Percentiles rank a stretch among this genome's conserved stretches.
phyloP scores from a whole-genome alignment of 1,140 invertebrate genomes.

The Eupristina koningsbergeri region DNA sequence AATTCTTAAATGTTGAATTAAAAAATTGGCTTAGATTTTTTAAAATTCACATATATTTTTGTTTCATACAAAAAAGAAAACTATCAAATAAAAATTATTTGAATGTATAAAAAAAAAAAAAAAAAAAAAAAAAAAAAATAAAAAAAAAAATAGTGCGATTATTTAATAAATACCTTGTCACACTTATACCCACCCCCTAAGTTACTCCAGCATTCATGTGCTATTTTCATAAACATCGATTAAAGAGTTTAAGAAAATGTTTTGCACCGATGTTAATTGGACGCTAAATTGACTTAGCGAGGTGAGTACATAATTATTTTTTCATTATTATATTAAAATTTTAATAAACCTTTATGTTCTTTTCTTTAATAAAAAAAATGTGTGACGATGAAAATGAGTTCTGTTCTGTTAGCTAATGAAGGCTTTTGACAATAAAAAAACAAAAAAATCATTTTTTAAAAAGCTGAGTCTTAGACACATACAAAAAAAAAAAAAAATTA shows the following conservation, averaged over 20 bases:
- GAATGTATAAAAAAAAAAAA: background rate
- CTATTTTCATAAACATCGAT: slow-evolving; percentile 46
- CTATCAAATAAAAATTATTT: background rate
- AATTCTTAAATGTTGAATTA: background rate
- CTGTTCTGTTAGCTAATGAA: slow-evolving; percentile 26
- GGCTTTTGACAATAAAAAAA: slow-evolving; percentile 16
- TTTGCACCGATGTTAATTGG: slow-evolving; percentile 41
- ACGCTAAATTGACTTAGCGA: slow-evolving; percentile 48
- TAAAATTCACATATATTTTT: background rate
- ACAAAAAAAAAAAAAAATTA: too few relatives aligned
- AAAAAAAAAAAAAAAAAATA: background rate
- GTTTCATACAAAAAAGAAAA: background rate
- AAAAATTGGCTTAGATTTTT: slow-evolving; percentile 7
- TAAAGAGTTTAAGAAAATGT: slow-evolving; percentile 39
- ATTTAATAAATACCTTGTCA: slow-evolving; percentile 71
- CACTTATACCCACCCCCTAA: slow-evolving; percentile 70
- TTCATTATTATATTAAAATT: slow-evolving; percentile 23
- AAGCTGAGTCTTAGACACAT: background rate
- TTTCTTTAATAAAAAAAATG: slow-evolving; percentile 11
- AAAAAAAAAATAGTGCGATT: slow-evolving; percentile 9
- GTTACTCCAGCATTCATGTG: slow-evolving; percentile 58
- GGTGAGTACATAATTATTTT: slow-evolving; percentile 40
- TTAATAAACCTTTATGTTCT: slow-evolving; percentile 21
- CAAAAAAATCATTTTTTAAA: slow-evolving; percentile 19
- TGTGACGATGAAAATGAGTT: slow-evolving; percentile 40